A percentile compares a stretch with the other conserved stretches of the same genome.
phyloP scores from a whole-genome alignment of 2,113 vertebrate genomes.

The Camelus bactrianus region DNA sequence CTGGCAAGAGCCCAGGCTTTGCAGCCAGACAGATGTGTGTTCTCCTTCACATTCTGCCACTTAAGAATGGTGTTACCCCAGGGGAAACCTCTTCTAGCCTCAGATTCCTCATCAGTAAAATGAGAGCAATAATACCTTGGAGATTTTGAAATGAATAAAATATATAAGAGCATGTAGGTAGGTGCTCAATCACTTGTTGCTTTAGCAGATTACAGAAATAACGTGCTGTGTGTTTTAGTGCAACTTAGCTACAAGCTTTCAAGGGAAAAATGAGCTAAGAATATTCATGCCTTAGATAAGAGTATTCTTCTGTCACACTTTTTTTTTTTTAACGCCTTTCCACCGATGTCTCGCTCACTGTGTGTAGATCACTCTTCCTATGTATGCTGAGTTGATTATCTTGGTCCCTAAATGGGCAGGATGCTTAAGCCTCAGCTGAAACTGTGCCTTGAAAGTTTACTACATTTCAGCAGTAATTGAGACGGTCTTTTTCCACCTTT shows the following conservation, averaged over 20 bases:
- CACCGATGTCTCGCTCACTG: neutral
- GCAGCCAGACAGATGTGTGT: neutral
- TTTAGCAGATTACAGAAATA: constrained; percentile 28
- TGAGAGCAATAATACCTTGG: neutral
- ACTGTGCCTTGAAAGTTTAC: neutral
- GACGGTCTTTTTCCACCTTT: constrained; percentile 16
- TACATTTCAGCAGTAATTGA: neutral
- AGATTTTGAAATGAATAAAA: constrained; percentile 19
- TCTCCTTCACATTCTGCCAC: neutral
- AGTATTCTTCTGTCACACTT: neutral
- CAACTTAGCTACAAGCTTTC: neutral
- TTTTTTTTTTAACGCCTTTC: neutral
- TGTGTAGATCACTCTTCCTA: neutral
- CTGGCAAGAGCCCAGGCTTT: neutral
- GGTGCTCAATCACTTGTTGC: neutral
- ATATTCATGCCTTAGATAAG: neutral
- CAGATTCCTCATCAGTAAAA: neutral
- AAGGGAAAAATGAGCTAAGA: neutral
- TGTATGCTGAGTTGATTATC: neutral
- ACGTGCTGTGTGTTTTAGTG: neutral
- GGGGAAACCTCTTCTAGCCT: neutral
- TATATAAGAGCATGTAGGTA: neutral
- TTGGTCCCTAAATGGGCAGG: neutral
- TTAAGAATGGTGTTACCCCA: neutral
- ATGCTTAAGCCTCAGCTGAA: constrained; percentile 6